Percentiles rank a stretch among this genome's conserved stretches.
Conservation (phyloP, 2,797 vertebrate genomes). For the Apodemus agrarius region DNA sequence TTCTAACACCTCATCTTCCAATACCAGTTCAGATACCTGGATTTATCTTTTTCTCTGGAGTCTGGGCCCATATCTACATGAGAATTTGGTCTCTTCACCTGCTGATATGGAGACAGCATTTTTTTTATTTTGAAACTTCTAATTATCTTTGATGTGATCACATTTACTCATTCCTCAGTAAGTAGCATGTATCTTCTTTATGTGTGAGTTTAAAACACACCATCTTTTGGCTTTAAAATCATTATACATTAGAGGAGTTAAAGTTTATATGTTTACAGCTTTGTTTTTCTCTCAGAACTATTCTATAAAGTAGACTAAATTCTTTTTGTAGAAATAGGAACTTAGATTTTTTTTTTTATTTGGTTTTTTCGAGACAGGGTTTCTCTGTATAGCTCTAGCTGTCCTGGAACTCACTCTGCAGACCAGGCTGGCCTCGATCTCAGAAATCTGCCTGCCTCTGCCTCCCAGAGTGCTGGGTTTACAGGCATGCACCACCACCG, state of each 20-base stretch:
- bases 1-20: neutral
- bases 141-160: neutral
- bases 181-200: neutral
- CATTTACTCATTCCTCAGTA: neutral
- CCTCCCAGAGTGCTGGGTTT: too few species aligned
- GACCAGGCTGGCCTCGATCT: too few species aligned
- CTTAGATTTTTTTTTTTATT: slow-evolving; percentile 27
- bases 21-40: neutral
- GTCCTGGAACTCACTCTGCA: too few species aligned
- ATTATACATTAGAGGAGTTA: neutral
- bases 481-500: too few species aligned
- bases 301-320: neutral
- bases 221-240: slow-evolving; percentile 25
- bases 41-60: neutral
- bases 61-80: neutral
- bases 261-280: neutral
- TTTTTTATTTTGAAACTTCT: slow-evolving; percentile 40
- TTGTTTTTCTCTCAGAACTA: neutral
- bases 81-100: neutral
- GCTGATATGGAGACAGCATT: neutral
- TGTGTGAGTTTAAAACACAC: neutral
- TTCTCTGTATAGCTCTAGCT: too few species aligned
- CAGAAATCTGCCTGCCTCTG: too few species aligned
- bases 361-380: too few species aligned
- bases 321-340: neutral